Base-by-base conservation (phyloP, 2,888 invertebrate species). In the Nephrocerus scutellatus region DNA sequence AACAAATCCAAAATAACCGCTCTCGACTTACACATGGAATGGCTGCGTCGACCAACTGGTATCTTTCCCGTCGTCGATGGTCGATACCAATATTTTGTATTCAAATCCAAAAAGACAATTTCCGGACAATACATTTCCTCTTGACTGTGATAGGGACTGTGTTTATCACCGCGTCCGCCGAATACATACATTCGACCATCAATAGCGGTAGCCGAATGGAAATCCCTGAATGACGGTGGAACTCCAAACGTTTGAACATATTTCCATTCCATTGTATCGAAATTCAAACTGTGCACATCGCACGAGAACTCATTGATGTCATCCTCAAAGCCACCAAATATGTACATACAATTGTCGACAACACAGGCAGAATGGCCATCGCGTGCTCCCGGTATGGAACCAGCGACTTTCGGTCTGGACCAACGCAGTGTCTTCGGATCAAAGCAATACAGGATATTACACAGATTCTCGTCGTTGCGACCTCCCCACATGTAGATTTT, bases 281-380 rank as follows among this genome's bases (percentile, higher is more conserved):
- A 73, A 68, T 89, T 74, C 31, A 89, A 70, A 35, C 76, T 77
- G 62, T 82, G 84, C 0, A 88, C 79, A 54, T 84, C 84, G 57
- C 82, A 79, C 6, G 86, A 84, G 66, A 87, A 90, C 46, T 80
- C 75, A 59, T 85, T 82, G 25, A 80, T 76, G 36, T 80, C 79
- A 61, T 91, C 90, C 60, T 91, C 89, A 69, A 84, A 93, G 1
- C 93, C 93, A 19, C 90, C 92, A 72, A 88, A 91, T 43, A 93
- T 79, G 57, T 82, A 87, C 90, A 92, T 91, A 55, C 73, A 76
- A 54, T 82, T 75, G 38, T 74, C 73, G 50, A 86, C 81, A 2
- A 88, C 71, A 60, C 88, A 88, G 2, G 92, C 90, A 1, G 90
- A 83, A 63, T 95, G 93, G 0, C 93, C 95, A 68, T 95, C 93